Conservation (phyloP, 2,888 invertebrate genomes). For the Platycnemis pennipes region DNA sequence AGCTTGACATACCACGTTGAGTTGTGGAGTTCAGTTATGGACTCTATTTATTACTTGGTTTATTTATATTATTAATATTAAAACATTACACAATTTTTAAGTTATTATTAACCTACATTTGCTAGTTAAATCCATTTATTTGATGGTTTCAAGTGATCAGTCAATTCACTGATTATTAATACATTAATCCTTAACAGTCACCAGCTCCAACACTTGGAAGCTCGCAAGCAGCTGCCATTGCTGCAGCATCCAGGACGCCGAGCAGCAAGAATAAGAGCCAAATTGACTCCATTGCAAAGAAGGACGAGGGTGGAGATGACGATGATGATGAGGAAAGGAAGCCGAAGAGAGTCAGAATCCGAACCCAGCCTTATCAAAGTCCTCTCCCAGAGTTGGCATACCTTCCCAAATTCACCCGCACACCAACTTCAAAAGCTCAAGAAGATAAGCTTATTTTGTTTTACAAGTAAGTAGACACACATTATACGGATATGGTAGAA, state of each 20-base stretch:
- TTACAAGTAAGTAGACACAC: slow-evolving; percentile 85
- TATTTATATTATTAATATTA: too few relatives aligned
- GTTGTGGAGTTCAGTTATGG: too few relatives aligned
- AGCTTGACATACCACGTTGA: too few relatives aligned
- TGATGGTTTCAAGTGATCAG: not conserved
- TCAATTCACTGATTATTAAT: not conserved
- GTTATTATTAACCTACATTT: too few relatives aligned
- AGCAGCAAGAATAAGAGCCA: slow-evolving; percentile 80
- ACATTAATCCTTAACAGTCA: not conserved
- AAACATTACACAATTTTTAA: too few relatives aligned
- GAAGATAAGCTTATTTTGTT: slow-evolving; percentile 93
- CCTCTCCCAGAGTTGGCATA: slow-evolving; percentile 89
- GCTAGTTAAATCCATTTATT: too few relatives aligned
- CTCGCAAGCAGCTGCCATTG: slow-evolving; percentile 75
- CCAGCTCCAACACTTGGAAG: slow-evolving; percentile 46
- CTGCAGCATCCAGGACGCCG: slow-evolving; percentile 78
- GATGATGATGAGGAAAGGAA: slow-evolving; percentile 77
- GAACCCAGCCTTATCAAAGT: slow-evolving; percentile 91
- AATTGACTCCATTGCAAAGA: slow-evolving; percentile 78
- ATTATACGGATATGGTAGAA: too few relatives aligned
- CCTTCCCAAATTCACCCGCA: slow-evolving; percentile 85
- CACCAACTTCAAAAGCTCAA: slow-evolving; percentile 82
- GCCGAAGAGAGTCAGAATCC: slow-evolving; percentile 82
- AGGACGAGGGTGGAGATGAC: slow-evolving; percentile 76
- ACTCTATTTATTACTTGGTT: too few relatives aligned